phyloP scores from a whole-genome alignment of 2,113 vertebrate genomes.

The Ctenodactylus gundi region DNA sequence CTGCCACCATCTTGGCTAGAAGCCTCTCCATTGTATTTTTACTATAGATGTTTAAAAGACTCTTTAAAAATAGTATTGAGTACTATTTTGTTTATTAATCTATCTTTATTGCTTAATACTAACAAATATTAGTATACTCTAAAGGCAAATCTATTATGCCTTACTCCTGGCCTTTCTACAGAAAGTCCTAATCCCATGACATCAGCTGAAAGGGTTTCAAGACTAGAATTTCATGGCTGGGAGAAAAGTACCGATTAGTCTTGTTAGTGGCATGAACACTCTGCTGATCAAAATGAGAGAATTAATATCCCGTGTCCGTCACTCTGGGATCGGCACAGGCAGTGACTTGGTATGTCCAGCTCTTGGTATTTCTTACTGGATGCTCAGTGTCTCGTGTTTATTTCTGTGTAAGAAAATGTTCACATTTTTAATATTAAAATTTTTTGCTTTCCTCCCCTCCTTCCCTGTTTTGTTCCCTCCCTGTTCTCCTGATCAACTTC shows the following conservation, averaged over 20 bases:
- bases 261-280: not conserved
- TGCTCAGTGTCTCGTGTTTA: not conserved
- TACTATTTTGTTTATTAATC: not conserved
- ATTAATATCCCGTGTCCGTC: not conserved
- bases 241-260: not conserved
- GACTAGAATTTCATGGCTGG: not conserved
- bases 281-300: not conserved
- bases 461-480: not conserved
- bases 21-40: not conserved
- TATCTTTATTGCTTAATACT: not conserved
- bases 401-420: not conserved
- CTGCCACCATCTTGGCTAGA: no score
- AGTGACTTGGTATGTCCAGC: not conserved
- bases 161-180: not conserved
- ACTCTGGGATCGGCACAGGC: not conserved
- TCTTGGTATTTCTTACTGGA: not conserved
- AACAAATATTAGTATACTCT: not conserved
- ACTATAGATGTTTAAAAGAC: not conserved
- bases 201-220: not conserved
- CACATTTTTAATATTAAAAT: not conserved
- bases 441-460: not conserved
- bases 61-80: not conserved
- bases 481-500: not conserved
- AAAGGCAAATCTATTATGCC: not conserved
- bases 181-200: not conserved